Base-by-base conservation (phyloP, 2,888 invertebrate genomes). In the Drosophila quinaria region DNA sequence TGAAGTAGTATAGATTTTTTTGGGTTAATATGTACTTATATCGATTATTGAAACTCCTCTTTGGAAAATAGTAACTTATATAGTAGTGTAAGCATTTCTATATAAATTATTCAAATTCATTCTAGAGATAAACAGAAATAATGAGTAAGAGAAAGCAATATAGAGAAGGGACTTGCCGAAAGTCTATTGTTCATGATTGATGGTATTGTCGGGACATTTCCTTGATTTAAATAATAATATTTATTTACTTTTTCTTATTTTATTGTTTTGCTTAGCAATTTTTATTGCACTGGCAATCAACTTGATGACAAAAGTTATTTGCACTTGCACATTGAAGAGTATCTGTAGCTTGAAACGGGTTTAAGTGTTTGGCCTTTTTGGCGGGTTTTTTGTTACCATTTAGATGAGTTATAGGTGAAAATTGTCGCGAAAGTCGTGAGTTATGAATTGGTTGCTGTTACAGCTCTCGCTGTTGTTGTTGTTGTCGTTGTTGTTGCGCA, bases 341-440 rank as follows among this genome's bases (percentile, higher is more conserved):
- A 60, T 51, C 17, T 64, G 37, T 65, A 33, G 41, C 54, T 17
- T 29, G 39, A 55, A 84, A 84, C 87, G 44, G 61, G 81, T 84
- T 80, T 66, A 22, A 39, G 19, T 29, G 31, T 67, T 50, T 64
- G 44, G 69, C 33, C 47, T 66, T 72, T 78, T 78, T 63, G 61
- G 49, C 64, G 77, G 63, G 49, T 62, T 79, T 83, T 78, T 70
- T 70, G 88, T 78, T 86, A 86, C 80, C 83, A 76, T 86, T 85
- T 78, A 70, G 82, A 86, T 85, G 86, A 85, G 75, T 80, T 85
- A 88, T 85, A 73, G 88, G 88, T 88, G 88, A 85, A 85, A 85
- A 85, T 88, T 85, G 85, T 86, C 88, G 86, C 85, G 82, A 88
- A 85, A 85, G 85, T 86, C 80, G 86, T 85, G 88, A 85, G 83